Conservation (phyloP, 1,140 invertebrate genomes). For the Mizuhopecten yessoensis region DNA sequence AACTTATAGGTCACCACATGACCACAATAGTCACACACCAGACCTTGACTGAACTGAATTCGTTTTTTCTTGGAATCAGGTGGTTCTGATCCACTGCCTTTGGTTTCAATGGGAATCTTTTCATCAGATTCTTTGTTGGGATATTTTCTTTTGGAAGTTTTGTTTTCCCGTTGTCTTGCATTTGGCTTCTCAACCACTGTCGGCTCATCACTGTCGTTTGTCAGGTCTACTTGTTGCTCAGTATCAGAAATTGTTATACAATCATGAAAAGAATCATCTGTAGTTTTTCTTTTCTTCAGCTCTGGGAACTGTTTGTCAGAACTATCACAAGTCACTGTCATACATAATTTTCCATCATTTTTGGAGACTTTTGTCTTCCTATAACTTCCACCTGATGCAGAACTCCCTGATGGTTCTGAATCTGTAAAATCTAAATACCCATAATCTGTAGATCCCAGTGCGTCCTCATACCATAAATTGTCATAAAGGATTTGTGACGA, state of each 20-base stretch:
- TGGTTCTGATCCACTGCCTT: background rate
- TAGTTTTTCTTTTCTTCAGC: background rate
- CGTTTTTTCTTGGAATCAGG: background rate
- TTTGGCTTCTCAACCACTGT: background rate
- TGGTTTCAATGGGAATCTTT: background rate
- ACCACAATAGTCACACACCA: conserved; percentile 52
- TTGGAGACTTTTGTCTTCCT: background rate
- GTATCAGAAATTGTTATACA: background rate
- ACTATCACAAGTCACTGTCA: no score
- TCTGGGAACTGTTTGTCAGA: no score
- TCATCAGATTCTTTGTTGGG: background rate
- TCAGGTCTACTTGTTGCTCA: background rate
- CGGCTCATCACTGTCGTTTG: background rate
- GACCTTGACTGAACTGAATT: background rate
- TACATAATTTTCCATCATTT: background rate
- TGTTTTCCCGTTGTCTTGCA: background rate
- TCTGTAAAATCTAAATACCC: background rate
- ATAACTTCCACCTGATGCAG: background rate
- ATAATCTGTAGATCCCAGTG: background rate
- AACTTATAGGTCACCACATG: background rate
- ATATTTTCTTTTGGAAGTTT: background rate
- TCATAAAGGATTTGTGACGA: background rate
- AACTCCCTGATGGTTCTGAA: background rate
- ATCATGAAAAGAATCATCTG: background rate
- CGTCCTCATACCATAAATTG: background rate